phyloP scores from a whole-genome alignment of 2,113 vertebrate genomes.

The Colaptes auratus region DNA sequence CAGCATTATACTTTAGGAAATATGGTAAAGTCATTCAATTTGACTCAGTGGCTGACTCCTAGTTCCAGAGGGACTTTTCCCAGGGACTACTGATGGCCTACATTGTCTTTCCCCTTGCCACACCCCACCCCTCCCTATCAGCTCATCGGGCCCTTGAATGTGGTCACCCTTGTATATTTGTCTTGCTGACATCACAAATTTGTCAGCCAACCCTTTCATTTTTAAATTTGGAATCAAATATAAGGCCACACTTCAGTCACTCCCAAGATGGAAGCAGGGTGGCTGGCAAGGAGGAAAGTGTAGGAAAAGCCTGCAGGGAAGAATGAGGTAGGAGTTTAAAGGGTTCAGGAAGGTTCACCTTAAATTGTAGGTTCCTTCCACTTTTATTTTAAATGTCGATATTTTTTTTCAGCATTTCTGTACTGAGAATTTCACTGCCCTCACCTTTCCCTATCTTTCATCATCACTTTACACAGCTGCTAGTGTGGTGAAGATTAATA shows the following conservation, averaged over 20 bases:
- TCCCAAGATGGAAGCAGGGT: background rate
- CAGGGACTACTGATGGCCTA: background rate
- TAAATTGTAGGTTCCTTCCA: background rate
- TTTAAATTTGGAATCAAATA: constrained; percentile 40
- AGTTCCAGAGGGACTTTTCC: constrained; percentile 24
- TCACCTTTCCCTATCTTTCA: background rate
- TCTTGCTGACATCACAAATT: background rate
- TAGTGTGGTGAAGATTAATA: background rate
- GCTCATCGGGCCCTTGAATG: background rate
- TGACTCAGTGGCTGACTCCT: constrained; percentile 36
- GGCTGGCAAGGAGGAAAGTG: background rate
- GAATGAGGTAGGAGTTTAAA: background rate
- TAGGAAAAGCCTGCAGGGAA: background rate
- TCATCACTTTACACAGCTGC: background rate
- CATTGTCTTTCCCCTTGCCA: background rate
- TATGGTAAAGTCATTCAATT: background rate
- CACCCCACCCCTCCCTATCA: constrained; percentile 18
- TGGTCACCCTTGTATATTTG: background rate
- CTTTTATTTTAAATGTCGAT: background rate
- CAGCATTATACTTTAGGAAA: background rate
- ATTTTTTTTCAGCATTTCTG: background rate
- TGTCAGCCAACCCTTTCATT: background rate
- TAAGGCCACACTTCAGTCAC: background rate
- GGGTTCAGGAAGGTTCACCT: background rate
- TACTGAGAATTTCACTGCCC: background rate